Evolutionary conservation across 2,797 vertebrate genomes (phyloP).

Genomic region (Triplophysa yarkandensis): DNA sequence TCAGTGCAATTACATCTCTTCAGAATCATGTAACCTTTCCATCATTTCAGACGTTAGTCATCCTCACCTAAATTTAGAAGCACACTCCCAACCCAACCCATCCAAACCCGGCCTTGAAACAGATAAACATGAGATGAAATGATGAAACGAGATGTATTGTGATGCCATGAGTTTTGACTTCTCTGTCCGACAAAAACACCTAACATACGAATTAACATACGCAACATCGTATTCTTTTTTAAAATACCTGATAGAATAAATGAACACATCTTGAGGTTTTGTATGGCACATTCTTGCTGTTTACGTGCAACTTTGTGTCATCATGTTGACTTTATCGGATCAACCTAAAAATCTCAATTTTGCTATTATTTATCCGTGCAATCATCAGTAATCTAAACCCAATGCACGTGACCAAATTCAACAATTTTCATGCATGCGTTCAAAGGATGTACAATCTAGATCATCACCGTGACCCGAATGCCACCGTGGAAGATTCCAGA

Average conservation of each 20-base stretch:
- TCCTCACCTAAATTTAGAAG: slow-evolving; percentile 82
- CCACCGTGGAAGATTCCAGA: not conserved
- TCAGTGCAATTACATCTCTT: slow-evolving; percentile 76
- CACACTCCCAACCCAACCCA: slow-evolving; percentile 77
- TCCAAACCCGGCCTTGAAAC: slow-evolving; percentile 68
- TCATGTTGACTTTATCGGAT: too few species aligned
- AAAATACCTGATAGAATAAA: not conserved
- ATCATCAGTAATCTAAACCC: too few species aligned
- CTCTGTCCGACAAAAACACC: not conserved
- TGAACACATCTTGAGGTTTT: too few species aligned
- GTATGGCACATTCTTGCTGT: too few species aligned
- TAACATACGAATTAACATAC: too few species aligned
- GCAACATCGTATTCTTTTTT: too few species aligned
- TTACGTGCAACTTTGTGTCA: too few species aligned
- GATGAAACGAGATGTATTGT: slow-evolving; percentile 59
- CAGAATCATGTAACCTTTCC: slow-evolving; percentile 91
- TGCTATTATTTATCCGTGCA: too few species aligned
- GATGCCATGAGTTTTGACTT: slow-evolving; percentile 10
- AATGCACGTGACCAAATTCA: not conserved
- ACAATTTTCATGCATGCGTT: not conserved
- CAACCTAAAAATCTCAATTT: too few species aligned
- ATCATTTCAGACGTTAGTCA: slow-evolving; percentile 93
- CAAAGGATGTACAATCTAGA: not conserved
- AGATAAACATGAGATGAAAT: slow-evolving; percentile 66
- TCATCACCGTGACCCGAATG: not conserved